Conservation (phyloP, 2,113 vertebrate species). For the Pygoscelis antarcticus region DNA sequence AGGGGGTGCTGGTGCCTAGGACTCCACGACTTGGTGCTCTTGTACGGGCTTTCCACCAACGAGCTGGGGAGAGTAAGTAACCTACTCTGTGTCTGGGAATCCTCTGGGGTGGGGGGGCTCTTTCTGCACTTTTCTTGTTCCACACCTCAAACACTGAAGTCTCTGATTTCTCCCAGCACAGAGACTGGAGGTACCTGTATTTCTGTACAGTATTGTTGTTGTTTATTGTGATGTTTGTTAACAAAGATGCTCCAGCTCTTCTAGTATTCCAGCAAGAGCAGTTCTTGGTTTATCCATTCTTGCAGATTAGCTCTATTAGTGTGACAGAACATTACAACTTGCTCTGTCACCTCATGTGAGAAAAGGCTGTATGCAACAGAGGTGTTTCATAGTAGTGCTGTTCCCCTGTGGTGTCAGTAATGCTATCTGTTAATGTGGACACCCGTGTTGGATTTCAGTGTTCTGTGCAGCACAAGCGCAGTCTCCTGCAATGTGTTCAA, state of each 20-base stretch:
- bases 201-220: not conserved
- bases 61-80: constrained; percentile 58
- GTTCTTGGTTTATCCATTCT: not conserved
- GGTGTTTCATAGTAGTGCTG: not conserved
- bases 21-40: not conserved
- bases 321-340: not conserved
- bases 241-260: not conserved
- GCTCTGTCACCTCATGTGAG: not conserved
- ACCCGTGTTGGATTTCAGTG: not conserved
- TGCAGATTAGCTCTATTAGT: not conserved
- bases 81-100: not conserved
- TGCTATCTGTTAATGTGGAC: not conserved
- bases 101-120: not conserved
- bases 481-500: not conserved
- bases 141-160: not conserved
- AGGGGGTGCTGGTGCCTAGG: not conserved
- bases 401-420: not conserved
- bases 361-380: not conserved
- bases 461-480: not conserved
- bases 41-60: not conserved
- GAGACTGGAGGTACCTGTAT: not conserved
- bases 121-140: not conserved
- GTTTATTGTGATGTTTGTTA: not conserved
- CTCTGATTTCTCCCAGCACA: not conserved
- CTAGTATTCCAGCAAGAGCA: not conserved